Conservation (phyloP, 2,113 vertebrate species). For the Parus major region DNA sequence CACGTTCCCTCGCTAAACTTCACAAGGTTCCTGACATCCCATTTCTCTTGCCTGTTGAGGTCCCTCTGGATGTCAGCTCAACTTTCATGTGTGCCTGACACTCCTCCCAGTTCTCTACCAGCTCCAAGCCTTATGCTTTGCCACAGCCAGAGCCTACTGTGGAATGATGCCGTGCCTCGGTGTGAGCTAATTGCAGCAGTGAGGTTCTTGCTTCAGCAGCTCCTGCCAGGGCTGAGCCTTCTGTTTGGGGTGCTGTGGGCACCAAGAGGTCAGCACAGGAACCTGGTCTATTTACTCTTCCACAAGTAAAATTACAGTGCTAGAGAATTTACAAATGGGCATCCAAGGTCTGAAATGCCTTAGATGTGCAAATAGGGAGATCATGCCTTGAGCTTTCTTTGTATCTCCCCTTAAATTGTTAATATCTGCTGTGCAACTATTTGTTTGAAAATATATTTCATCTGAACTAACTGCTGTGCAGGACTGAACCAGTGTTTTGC, state of each 20-base stretch:
- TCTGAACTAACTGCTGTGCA: not conserved
- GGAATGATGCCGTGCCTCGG: accelerated
- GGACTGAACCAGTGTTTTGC: not conserved
- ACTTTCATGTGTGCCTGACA: not conserved
- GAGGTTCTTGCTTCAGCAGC: not conserved
- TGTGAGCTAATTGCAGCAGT: not conserved
- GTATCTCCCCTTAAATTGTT: not conserved
- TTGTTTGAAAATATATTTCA: not conserved
- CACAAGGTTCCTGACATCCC: accelerated
- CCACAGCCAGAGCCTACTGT: accelerated
- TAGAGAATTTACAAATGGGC: not conserved
- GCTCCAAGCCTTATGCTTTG: not conserved
- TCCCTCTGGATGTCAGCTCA: not conserved
- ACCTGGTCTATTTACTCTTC: not conserved
- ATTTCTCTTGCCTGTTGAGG: not conserved
- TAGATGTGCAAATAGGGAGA: not conserved
- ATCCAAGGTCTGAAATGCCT: not conserved
- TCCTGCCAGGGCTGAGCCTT: not conserved
- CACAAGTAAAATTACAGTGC: not conserved
- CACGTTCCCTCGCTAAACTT: not conserved
- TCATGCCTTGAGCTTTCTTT: not conserved
- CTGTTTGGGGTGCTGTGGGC: not conserved
- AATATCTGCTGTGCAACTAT: not conserved
- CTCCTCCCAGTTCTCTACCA: not conserved
- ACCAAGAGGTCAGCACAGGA: not conserved